phyloP scores from a whole-genome alignment of 2,113 vertebrate genomes.

The Gnathonemus echidnorhynchus region DNA sequence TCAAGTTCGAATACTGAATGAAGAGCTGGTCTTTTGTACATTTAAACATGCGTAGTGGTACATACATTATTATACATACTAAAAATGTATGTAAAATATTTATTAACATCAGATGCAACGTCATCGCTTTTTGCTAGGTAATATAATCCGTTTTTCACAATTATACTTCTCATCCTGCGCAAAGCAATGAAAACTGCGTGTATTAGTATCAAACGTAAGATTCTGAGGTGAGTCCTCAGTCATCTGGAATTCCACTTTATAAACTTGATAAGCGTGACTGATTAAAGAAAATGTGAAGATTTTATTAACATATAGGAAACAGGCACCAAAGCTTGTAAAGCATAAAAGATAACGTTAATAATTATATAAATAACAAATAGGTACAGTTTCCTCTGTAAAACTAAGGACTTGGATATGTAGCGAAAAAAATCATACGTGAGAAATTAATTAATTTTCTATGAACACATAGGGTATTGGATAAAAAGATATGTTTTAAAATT shows the following conservation, averaged over 20 bases:
- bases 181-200: background rate
- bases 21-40: background rate
- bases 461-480: background rate
- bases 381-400: background rate
- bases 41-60: background rate
- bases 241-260: background rate
- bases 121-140: background rate
- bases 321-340: background rate
- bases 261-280: background rate
- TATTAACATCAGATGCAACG: background rate
- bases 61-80: background rate
- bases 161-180: background rate
- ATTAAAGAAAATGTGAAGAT: background rate
- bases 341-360: slow-evolving; percentile 3
- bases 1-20: background rate
- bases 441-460: background rate
- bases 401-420: background rate
- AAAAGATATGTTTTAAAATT: background rate
- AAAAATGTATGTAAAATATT: background rate
- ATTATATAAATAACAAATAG: background rate
- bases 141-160: background rate
- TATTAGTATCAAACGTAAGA: background rate
- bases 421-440: background rate
- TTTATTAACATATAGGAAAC: background rate
- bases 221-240: background rate